Evolutionary conservation across 2,797 vertebrate genomes (phyloP).

Genomic region (Natrix natrix): DNA sequence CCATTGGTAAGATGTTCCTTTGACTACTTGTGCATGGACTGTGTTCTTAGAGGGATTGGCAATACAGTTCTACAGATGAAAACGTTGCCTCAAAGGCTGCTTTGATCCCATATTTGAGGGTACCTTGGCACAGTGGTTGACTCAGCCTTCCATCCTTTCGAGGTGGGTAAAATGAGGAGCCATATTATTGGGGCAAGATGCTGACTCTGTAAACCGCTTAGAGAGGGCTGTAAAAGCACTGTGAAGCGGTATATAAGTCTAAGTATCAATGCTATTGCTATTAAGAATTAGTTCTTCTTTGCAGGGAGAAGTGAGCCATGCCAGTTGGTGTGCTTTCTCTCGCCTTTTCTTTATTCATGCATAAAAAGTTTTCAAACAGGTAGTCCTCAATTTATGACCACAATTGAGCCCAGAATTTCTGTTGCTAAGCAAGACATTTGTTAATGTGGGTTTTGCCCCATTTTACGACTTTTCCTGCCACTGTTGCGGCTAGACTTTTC

Average conservation of each 20-base stretch:
- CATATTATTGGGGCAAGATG: no score
- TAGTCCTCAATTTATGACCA: neutral
- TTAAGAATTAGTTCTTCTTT: neutral
- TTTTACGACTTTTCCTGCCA: neutral
- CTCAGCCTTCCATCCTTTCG: no score
- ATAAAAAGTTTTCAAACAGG: neutral
- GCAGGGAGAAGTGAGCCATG: neutral
- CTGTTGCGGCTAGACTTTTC: neutral
- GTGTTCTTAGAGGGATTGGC: neutral
- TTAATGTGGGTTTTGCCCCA: neutral
- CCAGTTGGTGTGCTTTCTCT: neutral
- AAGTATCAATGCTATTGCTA: no score
- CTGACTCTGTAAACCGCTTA: no score
- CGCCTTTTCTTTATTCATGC: neutral
- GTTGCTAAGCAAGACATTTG: neutral
- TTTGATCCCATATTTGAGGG: neutral
- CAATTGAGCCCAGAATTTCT: neutral
- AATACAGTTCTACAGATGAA: neutral
- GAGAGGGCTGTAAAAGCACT: no score
- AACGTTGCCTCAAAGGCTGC: neutral
- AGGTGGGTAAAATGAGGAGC: no score
- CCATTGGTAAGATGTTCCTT: slow-evolving; percentile 83
- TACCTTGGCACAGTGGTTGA: neutral
- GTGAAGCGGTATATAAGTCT: no score
- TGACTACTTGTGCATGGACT: neutral